These are phyloP conservation scores for Hydra vulgaris DNA, from an alignment of 30 jellyfish, hydroid and myxozoan species.

Conservation along the genomic window DNA sequence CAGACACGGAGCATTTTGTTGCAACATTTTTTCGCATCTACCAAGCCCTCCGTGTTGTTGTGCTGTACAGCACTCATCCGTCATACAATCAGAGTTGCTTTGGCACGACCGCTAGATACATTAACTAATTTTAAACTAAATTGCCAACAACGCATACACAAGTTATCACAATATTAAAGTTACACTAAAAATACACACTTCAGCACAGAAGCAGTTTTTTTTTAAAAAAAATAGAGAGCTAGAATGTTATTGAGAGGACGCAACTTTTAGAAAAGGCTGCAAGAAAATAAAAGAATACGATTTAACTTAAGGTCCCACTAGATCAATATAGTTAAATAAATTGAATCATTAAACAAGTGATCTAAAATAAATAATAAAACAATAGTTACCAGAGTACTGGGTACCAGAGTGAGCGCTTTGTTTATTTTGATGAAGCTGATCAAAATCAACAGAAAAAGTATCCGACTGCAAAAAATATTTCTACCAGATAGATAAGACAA, in stretches of 20 bases:
- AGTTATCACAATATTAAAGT: no score
- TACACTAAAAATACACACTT: no score
- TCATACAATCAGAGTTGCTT: background rate
- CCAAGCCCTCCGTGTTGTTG: conserved; percentile 1
- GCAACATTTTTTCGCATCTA: background rate
- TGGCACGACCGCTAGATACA: background rate
- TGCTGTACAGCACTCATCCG: background rate
- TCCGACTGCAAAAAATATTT: background rate
- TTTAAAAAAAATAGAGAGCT: no score
- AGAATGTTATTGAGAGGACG: no score
- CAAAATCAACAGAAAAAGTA: background rate
- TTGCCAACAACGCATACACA: no score
- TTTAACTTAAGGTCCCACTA: no score
- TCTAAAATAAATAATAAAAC: no score
- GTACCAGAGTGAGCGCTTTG: background rate
- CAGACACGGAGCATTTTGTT: background rate
- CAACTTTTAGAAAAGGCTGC: background rate
- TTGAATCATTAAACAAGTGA: no score
- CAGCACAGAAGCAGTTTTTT: no score
- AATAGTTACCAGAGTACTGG: background rate
- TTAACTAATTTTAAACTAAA: no score
- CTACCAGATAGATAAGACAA: background rate
- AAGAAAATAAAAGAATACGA: background rate
- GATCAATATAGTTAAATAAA: no score
- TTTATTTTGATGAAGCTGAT: background rate